Evolutionary conservation across 2,888 invertebrate genomes (phyloP).

Genomic region (Lymantria dispar): DNA sequence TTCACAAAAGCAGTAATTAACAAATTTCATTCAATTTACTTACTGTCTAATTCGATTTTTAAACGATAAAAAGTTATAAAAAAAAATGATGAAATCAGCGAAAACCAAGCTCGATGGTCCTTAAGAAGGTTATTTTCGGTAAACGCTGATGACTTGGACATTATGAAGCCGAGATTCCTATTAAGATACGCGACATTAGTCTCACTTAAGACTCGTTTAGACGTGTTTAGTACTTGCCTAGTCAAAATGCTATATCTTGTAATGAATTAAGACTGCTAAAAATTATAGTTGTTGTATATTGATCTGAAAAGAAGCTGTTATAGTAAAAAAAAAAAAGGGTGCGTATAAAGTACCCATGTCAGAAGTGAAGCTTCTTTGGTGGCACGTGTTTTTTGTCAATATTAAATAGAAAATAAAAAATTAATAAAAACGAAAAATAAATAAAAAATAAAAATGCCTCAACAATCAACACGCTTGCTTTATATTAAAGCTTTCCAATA

Average conservation of each 20-base stretch:
- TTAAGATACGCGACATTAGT: slow-evolving; percentile 78
- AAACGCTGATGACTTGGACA: slow-evolving; percentile 77
- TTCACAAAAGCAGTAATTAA: not conserved
- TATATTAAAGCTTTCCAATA: too few relatives aligned
- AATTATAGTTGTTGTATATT: slow-evolving; percentile 60
- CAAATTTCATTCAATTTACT: slow-evolving; percentile 7
- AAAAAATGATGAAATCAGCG: slow-evolving; percentile 65
- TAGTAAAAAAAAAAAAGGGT: too few relatives aligned
- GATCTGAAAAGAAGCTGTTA: slow-evolving; percentile 74
- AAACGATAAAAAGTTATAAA: slow-evolving; percentile 50
- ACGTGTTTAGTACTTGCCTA: slow-evolving; percentile 20
- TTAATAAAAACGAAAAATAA: too few relatives aligned
- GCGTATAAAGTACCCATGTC: too few relatives aligned
- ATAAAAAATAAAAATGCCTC: too few relatives aligned
- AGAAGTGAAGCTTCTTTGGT: too few relatives aligned
- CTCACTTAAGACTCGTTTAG: slow-evolving; percentile 54
- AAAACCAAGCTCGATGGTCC: slow-evolving; percentile 44
- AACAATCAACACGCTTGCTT: too few relatives aligned
- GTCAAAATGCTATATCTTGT: too few relatives aligned
- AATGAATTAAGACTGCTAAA: too few relatives aligned
- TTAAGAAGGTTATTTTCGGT: slow-evolving; percentile 63
- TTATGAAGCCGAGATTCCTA: slow-evolving; percentile 77
- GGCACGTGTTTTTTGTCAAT: too few relatives aligned
- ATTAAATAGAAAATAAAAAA: too few relatives aligned
- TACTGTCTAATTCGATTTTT: slow-evolving; percentile 47